Base-by-base conservation (phyloP, 2,888 invertebrate genomes). In the Arenicola marina region DNA sequence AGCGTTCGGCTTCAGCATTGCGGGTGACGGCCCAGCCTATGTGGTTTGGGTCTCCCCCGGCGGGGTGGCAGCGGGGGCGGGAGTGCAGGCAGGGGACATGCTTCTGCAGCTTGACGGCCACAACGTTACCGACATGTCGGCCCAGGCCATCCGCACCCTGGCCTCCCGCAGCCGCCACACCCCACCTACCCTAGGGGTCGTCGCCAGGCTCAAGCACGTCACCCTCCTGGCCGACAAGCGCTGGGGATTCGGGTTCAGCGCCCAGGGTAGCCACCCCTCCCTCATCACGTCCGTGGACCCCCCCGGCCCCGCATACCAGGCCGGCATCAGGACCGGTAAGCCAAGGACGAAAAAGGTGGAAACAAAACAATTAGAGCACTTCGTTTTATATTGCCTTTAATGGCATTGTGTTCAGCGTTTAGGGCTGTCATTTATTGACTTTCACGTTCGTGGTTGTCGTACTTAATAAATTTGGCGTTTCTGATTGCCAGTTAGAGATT, bases 1-100 rank as follows among this genome's bases (percentile, higher is more conserved):
- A 56, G 62, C 70, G 18, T 81, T 72, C 70, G 83, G 83, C 15
- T 83, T 83, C 68, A 75, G 75, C 56, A 76, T 83, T 29, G 69
- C 74, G 56, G 83, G 83, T 4, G 67, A 72, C n/a, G 81, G 81
- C 1, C 82, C 83, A 1, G 70, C 76, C 62, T 83, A 78, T 66
- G 78, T 83, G 1, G 67, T 75, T 21, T 61, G 67, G 51, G 79
- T 83, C n/a, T 77, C 77, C 43, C 71, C 73, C 59, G 76, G 73
- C 15, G 75, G 79, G 60, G 67, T 75, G 0, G 82, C 81, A 3
- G 75, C 76, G 61, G 68, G 73, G 44, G 77, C 81, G 4, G 81
- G 81, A 2, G 70, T 82, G 1, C 66, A 44, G 24, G 51, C 67
- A 7, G 83, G 82, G 1, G 83, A 83, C 63, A 78, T 79, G 65